Evolutionary conservation across 2,888 invertebrate species (phyloP).

Genomic region (Caenorhabditis parvicauda): DNA sequence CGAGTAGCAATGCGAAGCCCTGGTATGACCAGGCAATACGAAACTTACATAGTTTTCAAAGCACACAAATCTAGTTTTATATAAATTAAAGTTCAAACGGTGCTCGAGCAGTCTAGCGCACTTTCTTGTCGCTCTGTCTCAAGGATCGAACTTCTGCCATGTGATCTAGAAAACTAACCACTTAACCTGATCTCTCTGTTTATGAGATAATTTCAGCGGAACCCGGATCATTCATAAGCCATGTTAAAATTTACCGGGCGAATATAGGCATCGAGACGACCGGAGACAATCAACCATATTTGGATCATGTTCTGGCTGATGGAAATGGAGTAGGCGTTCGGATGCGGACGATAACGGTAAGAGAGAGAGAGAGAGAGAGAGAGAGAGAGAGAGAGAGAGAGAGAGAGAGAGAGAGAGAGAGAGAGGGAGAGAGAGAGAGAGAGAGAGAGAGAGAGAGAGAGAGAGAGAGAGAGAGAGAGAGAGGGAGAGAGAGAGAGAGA

Average conservation of each 20-base stretch:
- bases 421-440: too few species aligned
- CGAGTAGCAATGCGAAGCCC: too few species aligned
- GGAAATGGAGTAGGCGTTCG: conserved; percentile 22
- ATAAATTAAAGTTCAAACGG: too few species aligned
- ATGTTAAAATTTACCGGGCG: conserved; percentile 22
- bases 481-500: neutral
- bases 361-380: neutral
- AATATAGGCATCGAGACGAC: conserved; percentile 16
- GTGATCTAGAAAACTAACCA: too few species aligned
- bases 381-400: neutral
- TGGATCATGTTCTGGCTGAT: conserved; percentile 27
- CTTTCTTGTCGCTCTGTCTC: too few species aligned
- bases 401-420: neutral
- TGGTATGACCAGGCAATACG: too few species aligned
- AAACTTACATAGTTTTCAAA: too few species aligned
- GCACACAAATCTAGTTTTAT: too few species aligned
- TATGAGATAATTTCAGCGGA: conserved; percentile 11
- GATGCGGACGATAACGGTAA: conserved; percentile 13
- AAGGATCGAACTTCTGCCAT: too few species aligned
- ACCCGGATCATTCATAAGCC: conserved; percentile 2
- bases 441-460: neutral
- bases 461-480: neutral
- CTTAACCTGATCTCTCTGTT: too few species aligned
- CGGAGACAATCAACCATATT: conserved; percentile 10
- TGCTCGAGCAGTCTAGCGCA: too few species aligned